Evolutionary conservation across 2,888 invertebrate genomes (phyloP).

Genomic region (Dione juno): DNA sequence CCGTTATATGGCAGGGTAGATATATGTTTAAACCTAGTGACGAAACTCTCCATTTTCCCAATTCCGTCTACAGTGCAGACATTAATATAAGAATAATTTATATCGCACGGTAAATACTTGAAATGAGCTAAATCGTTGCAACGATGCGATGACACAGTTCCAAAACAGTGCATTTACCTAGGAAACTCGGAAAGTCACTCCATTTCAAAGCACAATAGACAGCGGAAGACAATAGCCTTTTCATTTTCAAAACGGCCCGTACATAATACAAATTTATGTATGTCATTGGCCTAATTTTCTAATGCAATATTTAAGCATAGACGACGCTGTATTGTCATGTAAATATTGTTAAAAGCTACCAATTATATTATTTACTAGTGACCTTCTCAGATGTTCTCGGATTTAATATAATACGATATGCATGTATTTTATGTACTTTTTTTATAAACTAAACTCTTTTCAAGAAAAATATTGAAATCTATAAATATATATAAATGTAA

Average conservation of each 20-base stretch:
- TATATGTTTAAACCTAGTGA: too few relatives aligned
- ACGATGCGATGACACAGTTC: slow-evolving; percentile 15
- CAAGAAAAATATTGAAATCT: too few relatives aligned
- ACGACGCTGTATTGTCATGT: slow-evolving; percentile 43
- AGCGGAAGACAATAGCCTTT: slow-evolving; percentile 44
- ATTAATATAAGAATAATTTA: too few relatives aligned
- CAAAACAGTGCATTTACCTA: slow-evolving; percentile 17
- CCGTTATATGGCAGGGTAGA: too few relatives aligned
- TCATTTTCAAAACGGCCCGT: slow-evolving; percentile 38
- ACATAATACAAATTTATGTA: slow-evolving; percentile 45
- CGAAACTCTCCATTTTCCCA: too few relatives aligned
- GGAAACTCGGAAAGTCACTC: slow-evolving; percentile 32
- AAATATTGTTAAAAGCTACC: slow-evolving; percentile 33
- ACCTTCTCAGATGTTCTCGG: too few relatives aligned
- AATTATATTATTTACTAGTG: neutral
- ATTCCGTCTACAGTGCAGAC: too few relatives aligned
- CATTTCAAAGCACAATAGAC: slow-evolving; percentile 45
- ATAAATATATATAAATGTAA: too few relatives aligned
- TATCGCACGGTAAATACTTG: neutral
- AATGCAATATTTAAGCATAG: slow-evolving; percentile 42
- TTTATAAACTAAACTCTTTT: too few relatives aligned
- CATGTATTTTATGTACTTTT: too few relatives aligned
- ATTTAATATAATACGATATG: too few relatives aligned
- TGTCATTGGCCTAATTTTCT: slow-evolving; percentile 46
- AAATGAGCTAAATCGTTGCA: slow-evolving; percentile 11